phyloP scores from a whole-genome alignment of 2,888 invertebrate genomes.

The Morpho achilles region DNA sequence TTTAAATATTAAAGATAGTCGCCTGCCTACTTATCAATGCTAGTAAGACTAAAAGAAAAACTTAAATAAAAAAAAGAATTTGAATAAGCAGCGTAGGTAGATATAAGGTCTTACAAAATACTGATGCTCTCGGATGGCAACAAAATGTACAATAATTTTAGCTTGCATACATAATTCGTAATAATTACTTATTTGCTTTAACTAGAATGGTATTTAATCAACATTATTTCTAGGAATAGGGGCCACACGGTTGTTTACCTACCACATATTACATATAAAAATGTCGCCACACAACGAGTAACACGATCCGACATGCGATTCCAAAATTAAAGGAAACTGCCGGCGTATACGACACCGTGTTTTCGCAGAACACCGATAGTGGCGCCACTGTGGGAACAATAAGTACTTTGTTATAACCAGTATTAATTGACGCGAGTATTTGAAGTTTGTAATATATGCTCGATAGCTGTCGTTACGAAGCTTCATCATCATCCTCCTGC shows the following conservation, averaged over 20 bases:
- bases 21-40: too few species aligned
- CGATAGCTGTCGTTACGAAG: background rate
- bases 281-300: slow-evolving; percentile 28
- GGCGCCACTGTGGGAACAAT: slow-evolving; percentile 60
- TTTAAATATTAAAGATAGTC: too few species aligned
- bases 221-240: slow-evolving; percentile 22
- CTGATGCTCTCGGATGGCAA: too few species aligned
- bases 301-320: slow-evolving; percentile 43
- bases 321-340: slow-evolving; percentile 59
- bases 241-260: slow-evolving; percentile 23
- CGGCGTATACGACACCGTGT: slow-evolving; percentile 41
- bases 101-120: too few species aligned
- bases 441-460: background rate
- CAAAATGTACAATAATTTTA: too few species aligned
- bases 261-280: slow-evolving; percentile 24
- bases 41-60: too few species aligned
- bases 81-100: too few species aligned
- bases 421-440: slow-evolving; percentile 4
- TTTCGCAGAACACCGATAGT: slow-evolving; percentile 51
- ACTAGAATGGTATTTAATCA: slow-evolving; percentile 1
- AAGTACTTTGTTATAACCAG: background rate
- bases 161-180: background rate
- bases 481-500: too few species aligned
- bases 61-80: too few species aligned
- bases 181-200: slow-evolving; percentile 5